Conservation (phyloP, 2,888 invertebrate genomes). For the Gari tellinella region DNA sequence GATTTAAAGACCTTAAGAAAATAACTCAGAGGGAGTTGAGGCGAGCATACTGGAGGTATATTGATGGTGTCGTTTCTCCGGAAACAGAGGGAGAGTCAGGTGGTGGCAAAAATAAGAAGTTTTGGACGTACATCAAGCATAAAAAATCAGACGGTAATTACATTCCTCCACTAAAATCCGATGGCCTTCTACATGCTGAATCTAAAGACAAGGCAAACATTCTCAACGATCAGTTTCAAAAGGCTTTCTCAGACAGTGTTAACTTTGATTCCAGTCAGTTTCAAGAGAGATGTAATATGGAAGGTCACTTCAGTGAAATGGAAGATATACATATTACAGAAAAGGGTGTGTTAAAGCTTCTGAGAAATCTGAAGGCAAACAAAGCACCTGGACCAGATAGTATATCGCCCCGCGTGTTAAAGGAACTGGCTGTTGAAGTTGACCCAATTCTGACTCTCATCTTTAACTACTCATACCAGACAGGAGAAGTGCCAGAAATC, state of each 20-base stretch:
- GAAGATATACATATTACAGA: background rate
- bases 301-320: background rate
- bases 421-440: no score
- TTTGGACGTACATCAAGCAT: slow-evolving; percentile 27
- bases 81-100: background rate
- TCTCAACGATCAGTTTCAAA: background rate
- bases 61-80: slow-evolving; percentile 27
- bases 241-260: no score
- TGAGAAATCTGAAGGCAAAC: slow-evolving; percentile 6
- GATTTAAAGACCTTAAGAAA: slow-evolving; percentile 13
- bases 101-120: slow-evolving; percentile 9
- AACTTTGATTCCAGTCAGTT: background rate
- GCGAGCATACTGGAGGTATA: slow-evolving; percentile 32
- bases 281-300: background rate
- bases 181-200: background rate
- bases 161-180: slow-evolving; percentile 2
- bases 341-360: slow-evolving; percentile 1
- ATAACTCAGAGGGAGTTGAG: slow-evolving; percentile 23
- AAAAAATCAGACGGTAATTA: slow-evolving; percentile 4
- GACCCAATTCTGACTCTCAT: no score
- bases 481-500: no score
- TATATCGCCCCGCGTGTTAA: no score
- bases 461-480: no score
- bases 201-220: background rate
- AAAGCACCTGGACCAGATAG: slow-evolving; percentile 38